Evolutionary conservation across 2,888 invertebrate genomes (phyloP).

Genomic region (Tenthredo mesomela): DNA sequence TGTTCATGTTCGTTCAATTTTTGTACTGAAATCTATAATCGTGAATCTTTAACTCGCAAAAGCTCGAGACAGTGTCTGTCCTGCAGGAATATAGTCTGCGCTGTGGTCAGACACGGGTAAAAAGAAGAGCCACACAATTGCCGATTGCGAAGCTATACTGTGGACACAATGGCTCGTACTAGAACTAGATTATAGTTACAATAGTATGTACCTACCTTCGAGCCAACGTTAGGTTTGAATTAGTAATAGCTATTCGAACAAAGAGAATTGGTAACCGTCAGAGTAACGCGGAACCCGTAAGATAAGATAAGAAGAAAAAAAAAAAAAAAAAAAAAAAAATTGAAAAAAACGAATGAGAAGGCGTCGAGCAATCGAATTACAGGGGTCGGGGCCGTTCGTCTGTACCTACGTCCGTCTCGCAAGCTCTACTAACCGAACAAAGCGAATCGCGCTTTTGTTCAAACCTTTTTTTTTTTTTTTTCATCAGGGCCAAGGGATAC

Average conservation of each 20-base stretch:
- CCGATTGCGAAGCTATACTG: background rate
- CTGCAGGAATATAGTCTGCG: background rate
- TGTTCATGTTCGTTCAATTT: background rate
- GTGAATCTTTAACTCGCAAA: background rate
- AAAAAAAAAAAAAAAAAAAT: background rate
- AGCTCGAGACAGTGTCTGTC: background rate
- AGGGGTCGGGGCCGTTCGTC: constrained; percentile 22
- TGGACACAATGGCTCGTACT: background rate
- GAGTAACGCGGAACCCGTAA: background rate
- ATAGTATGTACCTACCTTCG: background rate
- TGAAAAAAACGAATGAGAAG: background rate
- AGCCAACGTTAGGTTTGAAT: background rate
- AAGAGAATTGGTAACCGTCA: constrained; percentile 37
- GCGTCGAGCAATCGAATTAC: constrained; percentile 46
- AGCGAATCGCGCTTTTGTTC: constrained; percentile 5
- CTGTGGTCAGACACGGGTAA: constrained; percentile 7
- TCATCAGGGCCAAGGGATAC: background rate
- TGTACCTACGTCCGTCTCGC: background rate
- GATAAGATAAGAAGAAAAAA: constrained; percentile 10
- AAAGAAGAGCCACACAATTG: background rate
- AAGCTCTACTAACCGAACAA: constrained; percentile 25
- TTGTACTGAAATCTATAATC: background rate
- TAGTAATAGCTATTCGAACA: constrained; percentile 10
- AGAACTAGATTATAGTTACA: background rate
- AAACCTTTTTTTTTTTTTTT: background rate